Evolutionary conservation across 2,113 vertebrate genomes (phyloP), one percentile per base, ranked within the genome.

Genomic region (Ammodramus savannarum): DNA sequence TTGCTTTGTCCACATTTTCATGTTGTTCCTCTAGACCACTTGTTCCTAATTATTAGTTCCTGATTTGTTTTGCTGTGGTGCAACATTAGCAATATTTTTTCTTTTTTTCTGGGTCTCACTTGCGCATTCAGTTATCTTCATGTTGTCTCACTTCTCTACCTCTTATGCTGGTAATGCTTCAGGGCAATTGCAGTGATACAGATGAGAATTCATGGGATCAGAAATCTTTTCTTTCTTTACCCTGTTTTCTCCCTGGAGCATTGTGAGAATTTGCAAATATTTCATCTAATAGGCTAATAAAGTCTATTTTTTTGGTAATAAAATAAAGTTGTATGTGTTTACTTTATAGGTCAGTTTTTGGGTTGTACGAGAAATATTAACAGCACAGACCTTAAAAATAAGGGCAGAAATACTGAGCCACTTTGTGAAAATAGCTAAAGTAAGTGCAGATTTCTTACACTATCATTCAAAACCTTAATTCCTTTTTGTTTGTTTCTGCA

Each of bases 371-470:
- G 99, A 99, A 97, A 99, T 99, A 85, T 80, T 99, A 96, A 99
- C 99, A 34, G 99, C 99, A 93, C 99, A 99, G 97, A 99, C 99
- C 31, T 98, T 99, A 98, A 99, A 99, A 97, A 99, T 99, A 95
- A 98, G 99, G 86, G 99, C 99, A 75, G 99, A 99, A 98, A 99
- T 99, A 91, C 84, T 99, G 97, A 98, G 99, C 97, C 99, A 99
- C 97, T 99, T 99, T 97, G 98, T 99, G 97, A 99, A 99, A 98
- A 99, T 99, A 95, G 99, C 99, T 89, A 99, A 99, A 98, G 99
- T 99, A 98, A 98, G 99, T 87, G 41, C 32, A 48, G 13, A 41
- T 74, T 85, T 79, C 29, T 81, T 90, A 31, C 36, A 23, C 36
- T 55, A 0, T 36, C 12, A 4, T 93, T 91, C 29, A 66, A 54